Base-by-base conservation (phyloP, 2,888 invertebrate genomes). In the Xestia xanthographa region DNA sequence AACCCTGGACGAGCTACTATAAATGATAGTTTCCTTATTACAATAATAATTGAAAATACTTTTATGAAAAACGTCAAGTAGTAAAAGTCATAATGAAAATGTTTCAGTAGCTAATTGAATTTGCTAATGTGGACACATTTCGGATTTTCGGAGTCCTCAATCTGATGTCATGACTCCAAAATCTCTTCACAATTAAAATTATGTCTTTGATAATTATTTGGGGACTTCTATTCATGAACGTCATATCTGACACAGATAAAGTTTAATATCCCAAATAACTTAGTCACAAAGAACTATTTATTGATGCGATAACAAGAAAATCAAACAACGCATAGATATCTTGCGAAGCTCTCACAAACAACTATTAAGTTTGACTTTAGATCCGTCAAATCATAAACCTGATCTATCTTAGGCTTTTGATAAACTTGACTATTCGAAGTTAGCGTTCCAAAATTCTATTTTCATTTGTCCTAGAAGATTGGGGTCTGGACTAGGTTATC, bases 341-440 rank as follows among this genome's bases (percentile, higher is more conserved):
- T 69, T 34, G 72, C 43, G 34, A 79, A 81, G 56, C 43, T 62
- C 53, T 62, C 58, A 66, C n/a, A 66, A 72, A 72, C 22, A 41
- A 69, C 60, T 53, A 56, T 82, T 45, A 48, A 68, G 22, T 53
- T 75, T 66, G 5, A 34, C 34, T n/a, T 20, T 6, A 69, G 17
- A 60, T 79, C 60, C 66, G 60, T 69, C 56, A 71, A 69, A 72
- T 78, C n/a, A 50, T 22, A 79, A 81, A 83, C 72, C 58, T 53
- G 66, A 72, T 77, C 8, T 20, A 72, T 6, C n/a, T 26, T 66
- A 83, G 56, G 43, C 56, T 48, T 81, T 83, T 20, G 11, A 67
- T 78, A 72, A 70, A 50, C 38, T 11, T 70, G 12, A 20, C 0
- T 48, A 62, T 66, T 67, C 45, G 29, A 29, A 29, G 1, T 63